Evolutionary conservation across 2,888 invertebrate genomes (phyloP).

Genomic region (Caenorhabditis sp.): DNA sequence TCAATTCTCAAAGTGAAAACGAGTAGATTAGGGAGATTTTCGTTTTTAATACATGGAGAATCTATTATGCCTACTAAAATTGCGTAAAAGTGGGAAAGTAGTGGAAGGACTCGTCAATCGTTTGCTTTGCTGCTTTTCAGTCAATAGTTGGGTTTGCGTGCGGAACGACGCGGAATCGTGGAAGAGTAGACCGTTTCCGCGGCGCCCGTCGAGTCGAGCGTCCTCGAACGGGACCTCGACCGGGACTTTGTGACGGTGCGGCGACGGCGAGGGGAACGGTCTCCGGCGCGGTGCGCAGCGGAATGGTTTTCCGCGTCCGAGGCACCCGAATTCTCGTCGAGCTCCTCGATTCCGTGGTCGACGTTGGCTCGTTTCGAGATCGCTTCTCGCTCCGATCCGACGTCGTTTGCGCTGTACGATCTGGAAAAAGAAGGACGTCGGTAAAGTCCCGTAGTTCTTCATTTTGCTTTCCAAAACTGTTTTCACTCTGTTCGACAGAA

Average conservation of each 20-base stretch:
- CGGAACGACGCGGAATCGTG: slow-evolving; percentile 63
- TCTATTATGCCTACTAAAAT: slow-evolving; percentile 3
- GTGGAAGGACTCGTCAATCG: background rate
- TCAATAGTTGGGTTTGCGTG: slow-evolving; percentile 37
- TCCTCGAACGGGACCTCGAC: slow-evolving; percentile 59
- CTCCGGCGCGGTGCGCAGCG: background rate
- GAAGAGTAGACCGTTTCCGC: slow-evolving; percentile 60
- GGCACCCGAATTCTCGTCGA: slow-evolving; percentile 51
- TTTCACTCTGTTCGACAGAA: too few species aligned
- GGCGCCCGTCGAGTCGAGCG: slow-evolving; percentile 33
- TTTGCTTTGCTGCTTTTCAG: slow-evolving; percentile 10
- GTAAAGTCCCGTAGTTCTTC: too few species aligned
- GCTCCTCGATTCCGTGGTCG: slow-evolving; percentile 58
- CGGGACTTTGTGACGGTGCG: slow-evolving; percentile 22
- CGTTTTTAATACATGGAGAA: background rate
- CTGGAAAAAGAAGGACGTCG: slow-evolving; percentile 57
- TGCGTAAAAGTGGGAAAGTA: background rate
- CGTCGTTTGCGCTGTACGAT: slow-evolving; percentile 72
- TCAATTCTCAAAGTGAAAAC: slow-evolving; percentile 5
- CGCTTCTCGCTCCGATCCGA: slow-evolving; percentile 51
- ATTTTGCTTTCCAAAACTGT: too few species aligned
- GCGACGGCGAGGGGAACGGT: slow-evolving; percentile 35
- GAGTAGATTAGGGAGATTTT: slow-evolving; percentile 4
- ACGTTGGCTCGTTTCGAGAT: slow-evolving; percentile 27
- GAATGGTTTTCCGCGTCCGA: slow-evolving; percentile 33